phyloP scores from a whole-genome alignment of 2,797 vertebrate species.

The Phyllotis vaccarum region DNA sequence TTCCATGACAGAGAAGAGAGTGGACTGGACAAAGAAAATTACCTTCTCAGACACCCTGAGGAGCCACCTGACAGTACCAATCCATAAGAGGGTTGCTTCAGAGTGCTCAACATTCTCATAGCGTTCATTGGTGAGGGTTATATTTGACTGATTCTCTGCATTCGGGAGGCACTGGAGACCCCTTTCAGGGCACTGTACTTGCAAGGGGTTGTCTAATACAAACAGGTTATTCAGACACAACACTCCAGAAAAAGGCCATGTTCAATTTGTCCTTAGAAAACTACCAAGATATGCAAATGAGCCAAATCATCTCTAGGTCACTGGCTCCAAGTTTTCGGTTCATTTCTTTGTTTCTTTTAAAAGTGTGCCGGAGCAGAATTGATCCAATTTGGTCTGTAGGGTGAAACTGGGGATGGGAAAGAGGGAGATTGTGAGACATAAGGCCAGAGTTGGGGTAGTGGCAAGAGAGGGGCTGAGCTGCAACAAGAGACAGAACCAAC shows the following conservation, averaged over 20 bases:
- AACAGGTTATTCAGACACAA: slow-evolving; percentile 19
- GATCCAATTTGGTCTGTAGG: slow-evolving; percentile 48
- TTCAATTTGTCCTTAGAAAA: slow-evolving; percentile 18
- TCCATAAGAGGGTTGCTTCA: background rate
- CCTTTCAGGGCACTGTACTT: background rate
- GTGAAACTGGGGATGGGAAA: slow-evolving; percentile 22
- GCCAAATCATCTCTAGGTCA: slow-evolving; percentile 21
- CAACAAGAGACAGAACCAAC: accelerated
- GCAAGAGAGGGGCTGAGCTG: too few relatives aligned
- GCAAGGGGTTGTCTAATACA: background rate
- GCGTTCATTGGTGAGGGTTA: background rate
- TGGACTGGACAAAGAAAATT: background rate
- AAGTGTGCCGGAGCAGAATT: slow-evolving; percentile 34
- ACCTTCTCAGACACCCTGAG: background rate
- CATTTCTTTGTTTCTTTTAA: slow-evolving; percentile 32
- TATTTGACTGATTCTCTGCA: background rate
- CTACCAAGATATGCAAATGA: slow-evolving; percentile 46
- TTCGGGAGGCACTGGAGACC: background rate
- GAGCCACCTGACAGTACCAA: background rate
- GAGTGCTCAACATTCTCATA: background rate
- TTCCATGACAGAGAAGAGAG: background rate
- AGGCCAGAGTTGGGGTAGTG: background rate
- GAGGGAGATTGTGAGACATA: background rate
- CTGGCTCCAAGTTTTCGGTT: slow-evolving; percentile 41
- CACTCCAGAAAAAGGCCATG: slow-evolving; percentile 27